These are phyloP conservation scores for Nasonia giraulti DNA, from an alignment of 1,140 invertebrate genomes.

Conservation along the genomic window DNA sequence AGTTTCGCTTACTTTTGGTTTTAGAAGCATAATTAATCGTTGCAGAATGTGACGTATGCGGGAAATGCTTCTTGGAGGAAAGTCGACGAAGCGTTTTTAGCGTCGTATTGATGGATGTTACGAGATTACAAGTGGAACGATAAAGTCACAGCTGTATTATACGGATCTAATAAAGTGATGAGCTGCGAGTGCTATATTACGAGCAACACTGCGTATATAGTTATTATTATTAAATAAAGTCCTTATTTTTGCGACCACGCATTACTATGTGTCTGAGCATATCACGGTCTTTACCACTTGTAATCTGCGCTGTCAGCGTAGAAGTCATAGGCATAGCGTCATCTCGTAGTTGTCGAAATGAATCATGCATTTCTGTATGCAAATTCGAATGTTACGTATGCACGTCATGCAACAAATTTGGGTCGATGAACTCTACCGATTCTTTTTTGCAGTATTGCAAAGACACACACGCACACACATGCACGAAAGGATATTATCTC, in stretches of 20 bases:
- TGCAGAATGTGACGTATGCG: neutral
- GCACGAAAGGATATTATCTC: too few relatives aligned
- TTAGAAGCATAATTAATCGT: neutral
- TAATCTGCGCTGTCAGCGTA: neutral
- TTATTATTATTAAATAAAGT: neutral
- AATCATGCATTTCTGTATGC: too few relatives aligned
- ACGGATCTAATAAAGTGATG: neutral
- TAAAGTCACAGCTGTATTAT: too few relatives aligned
- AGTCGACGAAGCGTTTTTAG: too few relatives aligned
- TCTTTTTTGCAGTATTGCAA: neutral
- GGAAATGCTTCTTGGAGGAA: neutral
- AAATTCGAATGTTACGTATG: too few relatives aligned
- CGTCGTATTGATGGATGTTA: too few relatives aligned
- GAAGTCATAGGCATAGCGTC: too few relatives aligned
- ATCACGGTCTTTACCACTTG: neutral
- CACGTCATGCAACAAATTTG: neutral
- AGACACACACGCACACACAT: too few relatives aligned
- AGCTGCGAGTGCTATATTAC: too few relatives aligned
- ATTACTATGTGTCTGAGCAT: neutral
- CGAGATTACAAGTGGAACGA: too few relatives aligned
- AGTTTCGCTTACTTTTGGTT: too few relatives aligned
- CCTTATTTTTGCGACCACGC: neutral
- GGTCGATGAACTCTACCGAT: neutral
- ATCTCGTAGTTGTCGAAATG: too few relatives aligned
- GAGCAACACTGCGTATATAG: neutral